These are phyloP conservation scores for Ganaspis sp. DNA, from an alignment of 1,140 invertebrate genomes.

Conservation along the genomic window DNA sequence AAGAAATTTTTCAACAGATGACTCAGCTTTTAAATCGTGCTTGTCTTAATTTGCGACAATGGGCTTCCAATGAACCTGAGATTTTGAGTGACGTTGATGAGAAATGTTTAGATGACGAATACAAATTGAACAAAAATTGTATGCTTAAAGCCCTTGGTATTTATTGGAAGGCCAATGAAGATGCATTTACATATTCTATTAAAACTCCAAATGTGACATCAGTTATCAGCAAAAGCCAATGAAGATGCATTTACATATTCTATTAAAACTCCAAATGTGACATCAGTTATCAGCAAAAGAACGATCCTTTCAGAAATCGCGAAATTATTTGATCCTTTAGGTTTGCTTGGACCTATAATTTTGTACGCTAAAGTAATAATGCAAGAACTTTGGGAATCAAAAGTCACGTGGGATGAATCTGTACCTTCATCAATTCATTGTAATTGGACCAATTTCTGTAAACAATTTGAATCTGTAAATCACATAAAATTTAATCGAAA, in stretches of 20 bases:
- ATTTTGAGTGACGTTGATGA: neutral
- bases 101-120: neutral
- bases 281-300: constrained; percentile 11
- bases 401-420: constrained; percentile 32
- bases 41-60: constrained; percentile 12
- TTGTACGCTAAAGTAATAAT: constrained; percentile 62
- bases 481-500: neutral
- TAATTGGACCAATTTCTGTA: neutral
- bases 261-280: too few species aligned
- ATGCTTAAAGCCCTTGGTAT: constrained; percentile 19
- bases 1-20: constrained; percentile 8
- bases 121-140: neutral
- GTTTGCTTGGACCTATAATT: constrained; percentile 65
- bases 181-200: constrained; percentile 10
- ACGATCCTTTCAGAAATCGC: constrained; percentile 35
- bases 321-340: constrained; percentile 64
- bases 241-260: too few species aligned
- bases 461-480: neutral
- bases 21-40: neutral
- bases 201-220: neutral
- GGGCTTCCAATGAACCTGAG: neutral
- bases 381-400: constrained; percentile 33
- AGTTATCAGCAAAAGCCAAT: too few species aligned
- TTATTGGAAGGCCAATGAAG: neutral
- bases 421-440: neutral